Evolutionary conservation across 2,113 vertebrate species (phyloP).

Genomic region (Aspiorhynchus laticeps): DNA sequence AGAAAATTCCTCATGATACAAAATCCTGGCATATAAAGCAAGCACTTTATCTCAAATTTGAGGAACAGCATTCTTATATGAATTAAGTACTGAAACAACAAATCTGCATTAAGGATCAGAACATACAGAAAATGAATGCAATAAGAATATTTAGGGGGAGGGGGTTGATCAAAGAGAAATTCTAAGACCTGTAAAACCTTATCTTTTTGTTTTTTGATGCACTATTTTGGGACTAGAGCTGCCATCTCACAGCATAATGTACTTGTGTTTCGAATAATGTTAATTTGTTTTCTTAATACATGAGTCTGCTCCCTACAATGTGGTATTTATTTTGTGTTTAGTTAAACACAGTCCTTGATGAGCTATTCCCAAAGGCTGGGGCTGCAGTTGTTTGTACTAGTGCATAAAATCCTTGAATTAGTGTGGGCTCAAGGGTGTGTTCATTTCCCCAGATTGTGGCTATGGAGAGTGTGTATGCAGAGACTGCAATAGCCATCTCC

Average conservation of each 20-base stretch:
- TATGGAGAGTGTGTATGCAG: slow-evolving; percentile 44
- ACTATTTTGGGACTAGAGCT: slow-evolving; percentile 69
- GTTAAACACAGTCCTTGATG: slow-evolving; percentile 81
- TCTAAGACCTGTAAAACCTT: slow-evolving; percentile 55
- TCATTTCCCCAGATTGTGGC: slow-evolving; percentile 74
- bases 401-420: slow-evolving; percentile 84
- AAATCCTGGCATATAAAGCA: too few species aligned
- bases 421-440: slow-evolving; percentile 73
- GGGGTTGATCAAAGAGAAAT: slow-evolving; percentile 68
- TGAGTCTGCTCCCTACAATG: slow-evolving; percentile 67
- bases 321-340: slow-evolving; percentile 79
- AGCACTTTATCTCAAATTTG: too few species aligned
- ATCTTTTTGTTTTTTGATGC: slow-evolving; percentile 72
- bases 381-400: slow-evolving; percentile 73
- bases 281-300: slow-evolving; percentile 76
- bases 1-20: too few species aligned
- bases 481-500: slow-evolving; percentile 69
- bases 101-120: background rate
- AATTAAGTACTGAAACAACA: background rate
- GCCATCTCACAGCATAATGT: slow-evolving; percentile 70
- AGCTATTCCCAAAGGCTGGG: slow-evolving; percentile 71
- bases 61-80: too few species aligned
- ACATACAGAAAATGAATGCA: slow-evolving; percentile 65
- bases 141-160: slow-evolving; percentile 69
- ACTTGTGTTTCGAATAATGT: slow-evolving; percentile 77